Conservation (phyloP, 2,888 invertebrate species). For the Trichogramma dendrolimi region DNA sequence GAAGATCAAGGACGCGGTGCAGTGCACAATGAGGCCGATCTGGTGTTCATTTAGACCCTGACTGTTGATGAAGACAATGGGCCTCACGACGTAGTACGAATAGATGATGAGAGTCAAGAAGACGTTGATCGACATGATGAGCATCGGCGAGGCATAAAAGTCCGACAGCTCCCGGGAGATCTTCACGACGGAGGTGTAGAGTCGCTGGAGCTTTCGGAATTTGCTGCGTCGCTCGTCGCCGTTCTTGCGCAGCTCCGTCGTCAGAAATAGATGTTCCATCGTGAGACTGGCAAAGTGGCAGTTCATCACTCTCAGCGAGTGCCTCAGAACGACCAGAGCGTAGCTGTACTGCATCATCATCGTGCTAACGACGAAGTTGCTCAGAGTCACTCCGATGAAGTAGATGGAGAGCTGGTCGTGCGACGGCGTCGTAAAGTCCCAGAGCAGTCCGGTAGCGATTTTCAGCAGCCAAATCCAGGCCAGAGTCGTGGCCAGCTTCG, state of each 20-base stretch:
- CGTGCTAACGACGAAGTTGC: not conserved
- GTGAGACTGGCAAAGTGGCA: too few species aligned
- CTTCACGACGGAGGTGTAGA: too few species aligned
- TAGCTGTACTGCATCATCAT: not conserved
- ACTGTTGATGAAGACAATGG: not conserved
- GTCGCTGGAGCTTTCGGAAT: too few species aligned
- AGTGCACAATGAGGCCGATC: not conserved
- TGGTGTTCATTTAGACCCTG: not conserved
- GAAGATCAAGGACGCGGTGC: not conserved
- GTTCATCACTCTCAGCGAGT: not conserved
- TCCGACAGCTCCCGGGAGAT: not conserved
- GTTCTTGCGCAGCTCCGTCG: too few species aligned
- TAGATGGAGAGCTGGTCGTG: not conserved
- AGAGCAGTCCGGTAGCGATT: not conserved
- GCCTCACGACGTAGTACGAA: not conserved
- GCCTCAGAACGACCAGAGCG: not conserved
- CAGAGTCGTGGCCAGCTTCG: too few species aligned
- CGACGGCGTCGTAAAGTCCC: not conserved
- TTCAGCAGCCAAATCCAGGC: not conserved
- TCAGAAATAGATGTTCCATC: too few species aligned
- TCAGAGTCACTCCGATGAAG: not conserved
- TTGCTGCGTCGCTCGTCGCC: too few species aligned
- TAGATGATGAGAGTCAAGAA: not conserved
- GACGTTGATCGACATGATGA: not conserved
- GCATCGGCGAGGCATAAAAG: conserved; percentile 10